Base-by-base conservation (phyloP, 1,140 invertebrate species). In the Achroia grisella region DNA sequence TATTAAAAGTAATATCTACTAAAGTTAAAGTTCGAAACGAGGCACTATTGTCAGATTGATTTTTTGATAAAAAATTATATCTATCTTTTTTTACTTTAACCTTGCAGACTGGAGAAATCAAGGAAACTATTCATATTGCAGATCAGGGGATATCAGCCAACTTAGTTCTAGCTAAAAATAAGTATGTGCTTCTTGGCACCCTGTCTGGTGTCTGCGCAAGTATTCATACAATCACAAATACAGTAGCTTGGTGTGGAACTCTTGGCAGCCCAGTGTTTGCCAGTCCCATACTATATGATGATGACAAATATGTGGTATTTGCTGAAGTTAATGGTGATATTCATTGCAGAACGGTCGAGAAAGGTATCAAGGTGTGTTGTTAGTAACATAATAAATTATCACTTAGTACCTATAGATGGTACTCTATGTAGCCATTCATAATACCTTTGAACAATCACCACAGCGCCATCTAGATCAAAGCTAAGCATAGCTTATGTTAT, bases 191-290 rank as follows among this genome's bases (percentile, higher is more conserved):
- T 32, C 74, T 88, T 10, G 89, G 88, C 1, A 88, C 90, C 2
- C 75, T 92, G 12, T 87, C 89, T 30, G 91, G 91, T 3, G 84
- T 75, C 10, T 88, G 72, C 47, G 72, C 71, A 0, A 64, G 91
- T 47, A 60, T 88, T 11, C 84, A 87, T 14, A 53, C 89, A 2
- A 56, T 77, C 14, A 71, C 85, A 37, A 71, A 69, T 17, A 62
- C 64, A 10, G 87, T 90, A 1, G 50, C 60, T 33, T 92, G 91
- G 91, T 84, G 74, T 17, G 66, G 70, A 30, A 72, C 84, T 44
- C 56, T 89, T 1, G 46, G 58, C 23, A 88, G 89, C 57, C 91
- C 92, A 4, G 73, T 93, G 43, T 93, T 94, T 72, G 88, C 90
- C 2, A 88, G 88, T 14, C 90, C 91, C 1, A 65, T 66, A 15